Base-by-base conservation (phyloP, 1,140 invertebrate species). In the Micrasema minimum region DNA sequence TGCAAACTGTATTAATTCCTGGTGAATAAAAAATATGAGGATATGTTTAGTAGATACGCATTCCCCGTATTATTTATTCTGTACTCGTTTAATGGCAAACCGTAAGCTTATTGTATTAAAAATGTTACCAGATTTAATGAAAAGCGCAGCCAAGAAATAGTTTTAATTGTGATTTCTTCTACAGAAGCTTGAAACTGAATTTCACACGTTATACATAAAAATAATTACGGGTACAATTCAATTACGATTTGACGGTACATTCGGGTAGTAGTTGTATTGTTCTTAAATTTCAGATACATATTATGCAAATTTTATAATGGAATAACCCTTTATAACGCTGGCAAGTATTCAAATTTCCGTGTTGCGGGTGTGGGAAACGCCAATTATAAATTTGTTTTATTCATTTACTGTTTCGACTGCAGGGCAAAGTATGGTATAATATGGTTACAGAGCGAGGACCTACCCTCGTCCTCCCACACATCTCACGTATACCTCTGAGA, bases 401-500 rank as follows among this genome's bases (percentile, higher is more conserved):
- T 68, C 53, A 38, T 55, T 46, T 57, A 18, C 37, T 68, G 53
- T 68, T 53, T 46, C 43, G 62, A 37, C 23, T 66, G 62, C 43
- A 46, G 18, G 59, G 66, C 38, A 57, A 50, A 70, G 64, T 71
- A 68, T 74, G 43, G 20, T 22, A 45, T 75, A 75, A 75, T 69
- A 48, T 59, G 69, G 71, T 75, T 71, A 75, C 51, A 57, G 61
- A 69, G 62, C 62, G 67, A 75, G 31, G 50, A 43, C 66, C 65
- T 61, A 14, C 43, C 57, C 72, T 38, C 20, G 43, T 38, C 41
- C 59, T 67, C 72, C 65, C 72, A 75, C 72, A 74, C 72, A 61
- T 74, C 68, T 59, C 59, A 37, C 61, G 37, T 65, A 71, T 74
- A 65, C 72, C 69, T 64, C 37, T 2, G 72, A 75, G 69, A 59